Evolutionary conservation across 2,888 invertebrate genomes (phyloP), one percentile per base, ranked within the genome.

Genomic region (Dasysyrphus tricinctus): DNA sequence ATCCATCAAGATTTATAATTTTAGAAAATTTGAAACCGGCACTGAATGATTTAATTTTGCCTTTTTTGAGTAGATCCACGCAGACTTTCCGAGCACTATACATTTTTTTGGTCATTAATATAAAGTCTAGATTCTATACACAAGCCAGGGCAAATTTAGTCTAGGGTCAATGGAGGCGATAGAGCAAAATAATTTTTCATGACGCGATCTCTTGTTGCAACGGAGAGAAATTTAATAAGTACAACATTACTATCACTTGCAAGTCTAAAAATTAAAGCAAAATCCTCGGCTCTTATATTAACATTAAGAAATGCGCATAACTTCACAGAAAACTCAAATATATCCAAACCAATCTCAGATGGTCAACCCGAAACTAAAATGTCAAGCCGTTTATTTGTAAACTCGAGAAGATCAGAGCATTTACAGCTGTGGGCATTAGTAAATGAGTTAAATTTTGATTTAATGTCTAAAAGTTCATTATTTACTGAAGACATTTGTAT

Each of bases 281-380:
- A n/a, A n/a, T n/a, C n/a, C n/a, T n/a, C n/a, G n/a, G n/a, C n/a
- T n/a, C n/a, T n/a, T n/a, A n/a, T n/a, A n/a, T n/a, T n/a, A n/a
- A n/a, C n/a, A n/a, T n/a, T n/a, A n/a, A n/a, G n/a, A n/a, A n/a
- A n/a, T n/a, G n/a, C n/a, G n/a, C n/a, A n/a, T n/a, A n/a, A n/a
- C n/a, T n/a, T n/a, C n/a, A n/a, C n/a, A n/a, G n/a, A n/a, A n/a
- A n/a, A n/a, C n/a, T n/a, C n/a, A n/a, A n/a, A n/a, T n/a, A n/a
- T n/a, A n/a, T n/a, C n/a, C n/a, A n/a, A n/a, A n/a, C n/a, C n/a
- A n/a, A n/a, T n/a, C n/a, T n/a, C n/a, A n/a, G n/a, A n/a, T n/a
- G n/a, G n/a, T n/a, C n/a, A n/a, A n/a, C n/a, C n/a, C n/a, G 19
- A 51, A 24, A 51, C 51, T 12, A 51, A 51, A 97, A 51, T 51